phyloP scores from a whole-genome alignment of 53 echinoderm and acorn worm genomes.

The Temnopleurus reevesii region DNA sequence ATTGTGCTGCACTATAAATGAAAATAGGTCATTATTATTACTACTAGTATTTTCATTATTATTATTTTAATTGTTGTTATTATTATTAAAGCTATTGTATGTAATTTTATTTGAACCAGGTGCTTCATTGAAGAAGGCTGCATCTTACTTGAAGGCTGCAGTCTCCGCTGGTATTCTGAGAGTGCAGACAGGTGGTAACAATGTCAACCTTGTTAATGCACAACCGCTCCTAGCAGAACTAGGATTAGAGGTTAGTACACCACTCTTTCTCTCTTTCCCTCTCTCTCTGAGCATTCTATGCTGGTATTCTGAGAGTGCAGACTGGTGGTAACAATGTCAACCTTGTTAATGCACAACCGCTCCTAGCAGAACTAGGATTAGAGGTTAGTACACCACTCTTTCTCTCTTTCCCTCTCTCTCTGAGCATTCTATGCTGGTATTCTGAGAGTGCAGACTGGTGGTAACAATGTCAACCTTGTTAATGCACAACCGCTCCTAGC shows the following conservation, averaged over 20 bases:
- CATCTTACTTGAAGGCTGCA: constrained; percentile 79
- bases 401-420: too few relatives aligned
- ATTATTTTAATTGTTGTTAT: too few relatives aligned
- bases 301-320: constrained; percentile 76
- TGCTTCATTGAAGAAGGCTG: constrained; percentile 66
- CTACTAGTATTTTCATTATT: too few relatives aligned
- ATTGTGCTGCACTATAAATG: too few relatives aligned
- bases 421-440: constrained; percentile 87
- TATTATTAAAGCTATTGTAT: too few relatives aligned
- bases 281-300: constrained; percentile 84
- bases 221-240: constrained; percentile 79
- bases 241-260: constrained; percentile 80
- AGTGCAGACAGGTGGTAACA: constrained; percentile 62
- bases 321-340: constrained; percentile 73
- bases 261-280: background rate
- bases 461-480: constrained; percentile 80
- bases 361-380: constrained; percentile 83
- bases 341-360: constrained; percentile 88
- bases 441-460: constrained; percentile 68
- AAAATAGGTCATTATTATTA: too few relatives aligned
- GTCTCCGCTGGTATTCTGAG: constrained; percentile 85
- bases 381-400: constrained; percentile 70
- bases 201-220: constrained; percentile 93
- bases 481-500: constrained; percentile 87
- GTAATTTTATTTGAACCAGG: too few relatives aligned